Evolutionary conservation across 2,113 vertebrate genomes (phyloP), one percentile per base, ranked within the genome.

Genomic region (Mobula hypostoma): DNA sequence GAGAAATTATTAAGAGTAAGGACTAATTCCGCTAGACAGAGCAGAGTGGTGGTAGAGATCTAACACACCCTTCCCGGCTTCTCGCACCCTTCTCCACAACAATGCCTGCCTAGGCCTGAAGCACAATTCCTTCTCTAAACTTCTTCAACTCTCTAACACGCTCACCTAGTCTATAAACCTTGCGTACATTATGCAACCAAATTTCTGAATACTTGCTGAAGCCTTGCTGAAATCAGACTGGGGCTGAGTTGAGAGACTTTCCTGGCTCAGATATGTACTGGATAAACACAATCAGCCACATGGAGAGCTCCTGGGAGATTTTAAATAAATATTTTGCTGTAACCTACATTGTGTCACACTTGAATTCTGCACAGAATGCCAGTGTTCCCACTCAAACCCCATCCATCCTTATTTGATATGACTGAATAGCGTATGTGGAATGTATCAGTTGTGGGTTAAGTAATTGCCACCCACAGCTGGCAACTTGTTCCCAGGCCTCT

Each of bases 241-340:
- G 85, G 61, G 61, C 14, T 88, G 29, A 88, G 61, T 17, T 15
- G 48, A 7, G 61, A 15, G 29, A 32, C 85, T 90, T 90, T 90
- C 85, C 85, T 66, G 29, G 11, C 29, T 66, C 85, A 66, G 85
- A 66, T 66, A 32, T 88, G 85, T 15, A 32, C 58, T 90, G 61
- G 61, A 66, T 90, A 90, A 90, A 90, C 61, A 66, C 27, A 88
- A 88, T 19, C 58, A 88, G 61, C 85, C 61, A 88, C n/a, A 58
- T 24, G 29, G 29, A 8, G 58, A 66, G 61, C 29, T 56, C 63
- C 88, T 15, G 36, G 63, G 63, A 48, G 36, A 74, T 27, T 48
- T 29, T 93, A 32, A 93, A 56, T 48, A 74, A 93, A 74, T 9
- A 56, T 72, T 32, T 19, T n/a, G 19, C 63, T 68, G 88, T 93